A percentile compares a stretch with the other conserved stretches of the same genome.
These are phyloP conservation scores for Pterostichus madidus DNA, from an alignment of 2,888 invertebrate species.

Conservation along the genomic window DNA sequence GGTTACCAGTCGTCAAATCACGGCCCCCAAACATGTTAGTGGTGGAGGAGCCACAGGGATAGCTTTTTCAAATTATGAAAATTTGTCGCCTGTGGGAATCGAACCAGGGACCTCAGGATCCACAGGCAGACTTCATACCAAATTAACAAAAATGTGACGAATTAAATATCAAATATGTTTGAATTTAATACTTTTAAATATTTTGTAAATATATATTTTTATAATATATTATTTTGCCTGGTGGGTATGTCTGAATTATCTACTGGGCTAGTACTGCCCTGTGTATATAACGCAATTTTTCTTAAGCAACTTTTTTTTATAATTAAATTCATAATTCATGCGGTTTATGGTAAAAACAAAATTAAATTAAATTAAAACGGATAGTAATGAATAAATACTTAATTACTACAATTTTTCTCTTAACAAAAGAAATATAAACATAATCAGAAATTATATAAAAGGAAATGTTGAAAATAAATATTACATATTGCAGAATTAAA, in stretches of 20 bases:
- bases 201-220: not conserved
- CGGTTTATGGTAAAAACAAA: conserved; percentile 12
- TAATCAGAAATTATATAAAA: conserved; percentile 12
- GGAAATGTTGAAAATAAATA: conserved; percentile 7
- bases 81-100: too few species aligned
- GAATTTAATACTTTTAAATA: too few species aligned
- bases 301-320: conserved; percentile 31
- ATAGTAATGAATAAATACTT: conserved; percentile 14
- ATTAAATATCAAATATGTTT: too few species aligned
- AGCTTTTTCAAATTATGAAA: too few species aligned
- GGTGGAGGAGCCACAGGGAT: too few species aligned
- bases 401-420: not conserved
- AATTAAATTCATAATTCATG: conserved; percentile 22
- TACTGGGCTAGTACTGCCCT: not conserved
- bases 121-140: too few species aligned
- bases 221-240: not conserved
- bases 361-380: conserved; percentile 14
- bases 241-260: not conserved
- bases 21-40: too few species aligned
- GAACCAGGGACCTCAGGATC: too few species aligned
- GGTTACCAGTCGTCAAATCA: too few species aligned
- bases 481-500: not conserved
- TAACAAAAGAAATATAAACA: not conserved
- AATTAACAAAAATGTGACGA: too few species aligned
- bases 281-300: conserved; percentile 5